Base-by-base conservation (phyloP, 2,113 vertebrate species). In the Poeciliopsis turrubarensis region DNA sequence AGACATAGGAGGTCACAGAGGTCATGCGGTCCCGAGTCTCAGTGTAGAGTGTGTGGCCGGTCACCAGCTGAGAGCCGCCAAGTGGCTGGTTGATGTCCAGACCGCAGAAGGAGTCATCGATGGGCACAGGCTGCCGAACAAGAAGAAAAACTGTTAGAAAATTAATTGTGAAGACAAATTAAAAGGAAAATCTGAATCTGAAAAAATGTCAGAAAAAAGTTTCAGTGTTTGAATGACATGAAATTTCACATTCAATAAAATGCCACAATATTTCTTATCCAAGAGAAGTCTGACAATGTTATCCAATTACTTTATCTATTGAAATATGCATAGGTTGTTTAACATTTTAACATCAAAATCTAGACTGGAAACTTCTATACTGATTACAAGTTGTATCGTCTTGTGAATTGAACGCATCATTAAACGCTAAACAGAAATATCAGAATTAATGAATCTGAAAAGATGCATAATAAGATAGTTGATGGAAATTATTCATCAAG, bases 1-100 rank as follows among this genome's bases (percentile, higher is more conserved):
- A 99, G 82, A 98, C 94, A 0, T 99, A 99, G 32, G 98, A 97
- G n/a, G 96, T 96, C 60, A 99, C 97, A 0, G 98, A 95, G 3
- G 98, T 99, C 96, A 99, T 96, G 82, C 97, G 94, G 88, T 99
- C 98, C 1, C 96, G 94, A 84, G 94, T 96, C 73, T 98, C 96
- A 1, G 97, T 97, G 86, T 96, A 99, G 41, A 99, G 95, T 0
- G 92, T 95, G 89, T 97, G 94, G 3, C 98, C 98, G 0, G 97
- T 97, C 81, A 99, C 97, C 1, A 98, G 94, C 31, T 94, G 94
- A 0, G 97, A 98, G 70, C 98, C 98, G 15, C 98, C 98, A 1
- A 99, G 95, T 0, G 98, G 98, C 91, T 99, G 98, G 94, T 99
- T 99, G 94, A 99, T 99, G 93, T 99, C 98, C 31, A 99, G 91